Conservation (phyloP, 2,888 invertebrate species). For the Ferdinandea cuprea region DNA sequence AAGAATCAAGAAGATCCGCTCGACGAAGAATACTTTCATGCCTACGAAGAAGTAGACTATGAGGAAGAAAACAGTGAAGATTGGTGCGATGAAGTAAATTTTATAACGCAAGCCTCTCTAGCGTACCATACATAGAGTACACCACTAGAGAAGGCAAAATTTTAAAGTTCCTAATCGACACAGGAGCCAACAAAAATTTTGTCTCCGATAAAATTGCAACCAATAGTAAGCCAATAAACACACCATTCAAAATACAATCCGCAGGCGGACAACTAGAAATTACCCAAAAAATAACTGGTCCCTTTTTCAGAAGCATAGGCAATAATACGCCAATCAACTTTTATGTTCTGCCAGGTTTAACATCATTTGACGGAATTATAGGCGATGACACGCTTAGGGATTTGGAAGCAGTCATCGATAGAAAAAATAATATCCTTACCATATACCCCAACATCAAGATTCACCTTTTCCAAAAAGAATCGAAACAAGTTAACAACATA, state of each 20-base stretch:
- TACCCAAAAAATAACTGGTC: constrained; percentile 1
- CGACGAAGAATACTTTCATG: constrained; percentile 7
- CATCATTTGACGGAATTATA: too few relatives aligned
- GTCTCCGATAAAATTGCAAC: constrained; percentile 9
- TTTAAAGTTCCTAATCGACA: constrained; percentile 31
- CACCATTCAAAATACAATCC: not conserved
- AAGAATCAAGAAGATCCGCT: not conserved
- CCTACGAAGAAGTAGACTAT: constrained; percentile 9
- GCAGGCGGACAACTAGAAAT: constrained; percentile 14
- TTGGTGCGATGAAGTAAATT: constrained; percentile 19
- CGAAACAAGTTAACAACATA: constrained; percentile 18
- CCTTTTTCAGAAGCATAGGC: constrained; percentile 14
- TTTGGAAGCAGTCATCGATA: constrained; percentile 13
- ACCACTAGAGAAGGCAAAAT: constrained; percentile 15
- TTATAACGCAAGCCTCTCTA: constrained; percentile 41
- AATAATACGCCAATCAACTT: constrained; percentile 3
- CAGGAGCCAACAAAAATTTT: too few relatives aligned
- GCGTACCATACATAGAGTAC: constrained; percentile 36
- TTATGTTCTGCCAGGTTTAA: constrained; percentile 9
- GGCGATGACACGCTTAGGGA: constrained; percentile 6
- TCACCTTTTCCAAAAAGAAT: not conserved
- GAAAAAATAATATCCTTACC: constrained; percentile 15
- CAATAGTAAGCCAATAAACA: not conserved
- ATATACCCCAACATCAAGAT: constrained; percentile 3
- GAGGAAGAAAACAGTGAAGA: constrained; percentile 4